Conservation (phyloP, 1,140 invertebrate genomes). For the Habropoda laboriosa region DNA sequence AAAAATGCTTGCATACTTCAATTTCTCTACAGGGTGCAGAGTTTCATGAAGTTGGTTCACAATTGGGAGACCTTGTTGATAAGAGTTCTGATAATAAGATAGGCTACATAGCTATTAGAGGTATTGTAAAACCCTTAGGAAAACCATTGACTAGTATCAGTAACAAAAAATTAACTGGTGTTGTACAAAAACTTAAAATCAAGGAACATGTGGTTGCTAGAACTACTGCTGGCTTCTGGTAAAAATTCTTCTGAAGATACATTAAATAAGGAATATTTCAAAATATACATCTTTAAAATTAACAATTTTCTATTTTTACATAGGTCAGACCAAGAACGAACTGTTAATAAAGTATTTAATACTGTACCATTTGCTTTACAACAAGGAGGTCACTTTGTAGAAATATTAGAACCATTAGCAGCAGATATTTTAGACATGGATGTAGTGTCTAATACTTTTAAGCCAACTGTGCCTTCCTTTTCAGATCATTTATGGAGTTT, state of each 20-base stretch:
- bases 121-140: conserved; percentile 87
- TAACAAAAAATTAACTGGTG: conserved; percentile 86
- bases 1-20: conserved; percentile 32
- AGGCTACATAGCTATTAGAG: conserved; percentile 87
- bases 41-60: conserved; percentile 85
- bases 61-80: conserved; percentile 83
- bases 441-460: conserved; percentile 89
- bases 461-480: conserved; percentile 86
- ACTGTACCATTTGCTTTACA: conserved; percentile 88
- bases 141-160: conserved; percentile 87
- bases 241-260: conserved; percentile 35
- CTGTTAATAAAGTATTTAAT: conserved; percentile 88
- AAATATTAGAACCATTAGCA: conserved; percentile 87
- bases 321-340: conserved; percentile 87
- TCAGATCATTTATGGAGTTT: conserved; percentile 91
- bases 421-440: conserved; percentile 90
- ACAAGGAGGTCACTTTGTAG: conserved; percentile 84
- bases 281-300: not conserved
- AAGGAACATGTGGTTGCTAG: conserved; percentile 90
- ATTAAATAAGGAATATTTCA: not conserved
- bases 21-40: conserved; percentile 83
- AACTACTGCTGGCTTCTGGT: conserved; percentile 90
- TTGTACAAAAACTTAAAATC: conserved; percentile 87
- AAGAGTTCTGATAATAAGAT: conserved; percentile 84
- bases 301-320: conserved; percentile 27